A percentile compares a stretch with the other conserved stretches of the same genome.
These are phyloP conservation scores for Seira ritae DNA, from an alignment of 2,888 invertebrate genomes.

Conservation along the genomic window DNA sequence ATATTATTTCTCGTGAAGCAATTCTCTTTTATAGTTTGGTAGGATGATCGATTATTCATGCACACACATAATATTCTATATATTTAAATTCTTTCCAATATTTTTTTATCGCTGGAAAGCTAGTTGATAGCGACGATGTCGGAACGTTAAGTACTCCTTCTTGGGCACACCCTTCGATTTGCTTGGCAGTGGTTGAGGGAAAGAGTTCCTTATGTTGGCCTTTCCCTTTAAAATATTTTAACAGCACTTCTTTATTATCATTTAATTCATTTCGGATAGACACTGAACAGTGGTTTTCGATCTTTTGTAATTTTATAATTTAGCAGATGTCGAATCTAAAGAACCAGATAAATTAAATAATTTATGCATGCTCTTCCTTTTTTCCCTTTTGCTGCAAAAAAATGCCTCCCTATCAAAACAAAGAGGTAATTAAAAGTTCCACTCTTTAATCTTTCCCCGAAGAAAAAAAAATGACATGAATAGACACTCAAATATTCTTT, in stretches of 20 bases:
- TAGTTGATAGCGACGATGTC: neutral
- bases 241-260: neutral
- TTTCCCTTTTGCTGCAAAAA: neutral
- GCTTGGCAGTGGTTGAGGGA: neutral
- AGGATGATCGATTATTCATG: conserved; percentile 52
- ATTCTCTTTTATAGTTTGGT: neutral
- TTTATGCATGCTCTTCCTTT: too few relatives aligned
- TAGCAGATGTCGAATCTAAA: too few relatives aligned
- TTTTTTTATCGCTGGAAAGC: conserved; percentile 6
- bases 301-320: too few relatives aligned
- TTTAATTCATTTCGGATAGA: neutral
- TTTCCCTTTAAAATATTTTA: too few relatives aligned
- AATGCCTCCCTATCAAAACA: neutral
- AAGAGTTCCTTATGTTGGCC: too few relatives aligned
- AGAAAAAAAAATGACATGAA: conserved; percentile 47
- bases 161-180: neutral
- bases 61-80: too few relatives aligned
- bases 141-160: conserved; percentile 12
- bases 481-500: neutral
- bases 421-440: conserved; percentile 56
- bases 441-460: conserved; percentile 42
- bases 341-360: too few relatives aligned
- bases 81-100: conserved; percentile 11
- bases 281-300: too few relatives aligned
- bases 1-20: conserved; percentile 22